Conservation (phyloP, 2,888 invertebrate species). For the Agrilus cyanescens region DNA sequence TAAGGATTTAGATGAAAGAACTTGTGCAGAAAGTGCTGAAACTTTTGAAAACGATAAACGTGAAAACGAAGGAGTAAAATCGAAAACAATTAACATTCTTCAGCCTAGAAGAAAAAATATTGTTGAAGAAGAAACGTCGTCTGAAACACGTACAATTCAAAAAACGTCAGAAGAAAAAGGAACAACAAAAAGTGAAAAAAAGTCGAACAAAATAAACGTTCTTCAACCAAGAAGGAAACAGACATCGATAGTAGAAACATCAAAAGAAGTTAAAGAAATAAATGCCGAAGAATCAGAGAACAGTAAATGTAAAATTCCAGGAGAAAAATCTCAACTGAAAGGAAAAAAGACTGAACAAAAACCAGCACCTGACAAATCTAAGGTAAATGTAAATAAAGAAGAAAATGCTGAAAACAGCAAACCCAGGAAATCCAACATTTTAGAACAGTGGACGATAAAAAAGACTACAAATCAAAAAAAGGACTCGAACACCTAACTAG, state of each 20-base stretch:
- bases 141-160: neutral
- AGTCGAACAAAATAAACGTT: constrained; percentile 1
- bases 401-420: no score
- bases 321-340: neutral
- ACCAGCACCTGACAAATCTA: constrained; percentile 44
- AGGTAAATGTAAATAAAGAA: neutral
- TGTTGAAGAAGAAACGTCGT: constrained; percentile 1
- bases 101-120: neutral
- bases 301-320: no score
- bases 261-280: constrained; percentile 34
- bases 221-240: neutral
- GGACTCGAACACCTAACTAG: no score
- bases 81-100: neutral
- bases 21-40: neutral
- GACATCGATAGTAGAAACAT: constrained; percentile 49
- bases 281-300: neutral
- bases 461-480: no score
- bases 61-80: neutral
- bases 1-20: neutral
- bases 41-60: neutral
- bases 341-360: constrained; percentile 40
- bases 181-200: neutral
- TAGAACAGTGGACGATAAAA: no score
- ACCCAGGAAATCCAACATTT: no score
- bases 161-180: neutral